Evolutionary conservation across 2,797 vertebrate species (phyloP), one percentile per base, ranked within the genome.

Genomic region (Coregonus sp.): DNA sequence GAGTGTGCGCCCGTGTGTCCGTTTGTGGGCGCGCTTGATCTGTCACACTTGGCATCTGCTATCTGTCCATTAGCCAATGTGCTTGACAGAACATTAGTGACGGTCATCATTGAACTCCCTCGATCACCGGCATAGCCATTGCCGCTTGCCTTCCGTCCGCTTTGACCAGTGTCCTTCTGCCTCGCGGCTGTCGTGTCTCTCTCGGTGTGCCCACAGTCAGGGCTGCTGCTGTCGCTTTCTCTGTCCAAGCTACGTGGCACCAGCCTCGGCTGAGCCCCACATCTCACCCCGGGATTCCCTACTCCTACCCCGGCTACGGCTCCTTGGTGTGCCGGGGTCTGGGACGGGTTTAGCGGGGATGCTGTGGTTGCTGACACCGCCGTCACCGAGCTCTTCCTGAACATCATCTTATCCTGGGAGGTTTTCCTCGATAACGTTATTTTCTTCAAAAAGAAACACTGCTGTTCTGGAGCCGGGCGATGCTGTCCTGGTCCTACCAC

Each of bases 391-490:
- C 77, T 79, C 14, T 85, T 89, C 78, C 69, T 66, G 84, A 74
- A 82, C 86, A 92, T 76, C 81, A 87, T 85, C 84, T 85, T 89
- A 78, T 93, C 91, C 79, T 81, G 78, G 77, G 91, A 86, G 1
- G 83, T 40, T 73, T 82, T 91, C 85, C 87, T 86, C 80, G 75
- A 79, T 68, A 79, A 78, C 6, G 70, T 4, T 72, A 85, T 80
- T 83, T 90, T 94, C 86, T 91, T 94, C 72, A 91, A 87, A 78
- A 93, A 75, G 56, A 93, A 90, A 12, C 87, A 85, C 80, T 89
- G 91, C 31, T 92, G 91, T n/a, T 96, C 94, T 63, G 91, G 81
- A 52, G 95, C 94, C 84, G 94, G 84, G 14, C 89, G 88, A 65
- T 93, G 92, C 69, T 86, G 91, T 81, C 82, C 89, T 50, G 91